These are phyloP conservation scores for Diadophis punctatus DNA, from an alignment of 2,113 vertebrate species.

Conservation along the genomic window DNA sequence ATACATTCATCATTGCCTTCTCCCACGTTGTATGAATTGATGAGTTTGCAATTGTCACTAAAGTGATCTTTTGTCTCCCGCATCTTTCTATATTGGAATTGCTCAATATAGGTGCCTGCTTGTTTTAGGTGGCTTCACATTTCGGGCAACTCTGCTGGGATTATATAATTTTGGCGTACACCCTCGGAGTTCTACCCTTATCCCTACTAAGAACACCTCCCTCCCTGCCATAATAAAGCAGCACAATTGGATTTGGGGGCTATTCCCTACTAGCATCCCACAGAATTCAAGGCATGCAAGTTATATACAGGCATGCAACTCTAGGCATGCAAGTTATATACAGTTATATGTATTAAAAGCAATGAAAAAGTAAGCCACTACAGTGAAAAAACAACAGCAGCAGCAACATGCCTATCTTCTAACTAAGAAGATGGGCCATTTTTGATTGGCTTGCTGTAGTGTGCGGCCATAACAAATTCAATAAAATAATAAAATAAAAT, in stretches of 20 bases:
- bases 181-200: background rate
- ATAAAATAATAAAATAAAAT: background rate
- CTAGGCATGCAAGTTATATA: too few relatives aligned
- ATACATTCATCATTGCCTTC: background rate
- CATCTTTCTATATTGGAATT: background rate
- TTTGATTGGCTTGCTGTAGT: background rate
- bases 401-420: background rate
- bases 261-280: background rate
- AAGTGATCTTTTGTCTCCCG: background rate
- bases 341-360: too few relatives aligned
- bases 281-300: background rate
- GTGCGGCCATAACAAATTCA: background rate
- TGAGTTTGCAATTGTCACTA: background rate
- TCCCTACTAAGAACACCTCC: background rate
- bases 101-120: background rate
- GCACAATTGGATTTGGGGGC: background rate
- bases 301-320: too few relatives aligned
- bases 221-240: background rate
- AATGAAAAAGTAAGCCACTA: background rate
- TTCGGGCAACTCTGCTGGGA: background rate
- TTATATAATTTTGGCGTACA: background rate
- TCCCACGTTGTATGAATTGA: background rate
- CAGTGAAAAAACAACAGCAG: background rate
- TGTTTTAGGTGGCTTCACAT: background rate
- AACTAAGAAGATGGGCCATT: background rate